phyloP scores from a whole-genome alignment of 2,113 vertebrate species.

The Psittacula cyanocephala region DNA sequence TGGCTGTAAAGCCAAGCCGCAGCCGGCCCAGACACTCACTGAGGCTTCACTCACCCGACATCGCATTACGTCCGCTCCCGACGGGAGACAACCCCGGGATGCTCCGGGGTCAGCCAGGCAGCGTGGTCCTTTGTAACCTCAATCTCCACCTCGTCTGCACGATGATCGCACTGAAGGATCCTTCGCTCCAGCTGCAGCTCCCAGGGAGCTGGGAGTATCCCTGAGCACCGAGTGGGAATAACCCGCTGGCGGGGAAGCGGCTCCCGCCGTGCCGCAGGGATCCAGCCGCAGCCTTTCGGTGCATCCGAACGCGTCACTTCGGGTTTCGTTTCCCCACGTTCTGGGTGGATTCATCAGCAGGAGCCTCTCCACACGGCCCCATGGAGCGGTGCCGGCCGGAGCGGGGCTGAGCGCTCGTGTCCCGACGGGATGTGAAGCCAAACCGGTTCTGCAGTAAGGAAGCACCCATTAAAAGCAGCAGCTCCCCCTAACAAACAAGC shows the following conservation, averaged over 20 bases:
- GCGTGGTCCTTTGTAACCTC: not conserved
- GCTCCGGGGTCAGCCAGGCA: not conserved
- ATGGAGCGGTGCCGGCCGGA: fast-evolving
- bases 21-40: fast-evolving
- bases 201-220: fast-evolving
- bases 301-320: not conserved
- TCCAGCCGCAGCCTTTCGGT: fast-evolving
- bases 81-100: not conserved
- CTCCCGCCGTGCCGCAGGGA: not conserved
- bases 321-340: not conserved
- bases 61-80: not conserved
- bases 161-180: fast-evolving
- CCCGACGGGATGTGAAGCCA: not conserved
- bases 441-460: not conserved
- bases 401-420: fast-evolving
- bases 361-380: no score
- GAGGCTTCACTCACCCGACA: fast-evolving
- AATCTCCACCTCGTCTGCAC: fast-evolving
- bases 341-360: fast-evolving
- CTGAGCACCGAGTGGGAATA: fast-evolving
- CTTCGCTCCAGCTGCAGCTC: not conserved
- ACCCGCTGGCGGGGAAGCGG: not conserved
- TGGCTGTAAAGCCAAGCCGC: fast-evolving
- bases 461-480: not conserved
- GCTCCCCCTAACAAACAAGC: not conserved